Evolutionary conservation across 2,888 invertebrate genomes (phyloP).

Genomic region (Eupithecia inturbata): DNA sequence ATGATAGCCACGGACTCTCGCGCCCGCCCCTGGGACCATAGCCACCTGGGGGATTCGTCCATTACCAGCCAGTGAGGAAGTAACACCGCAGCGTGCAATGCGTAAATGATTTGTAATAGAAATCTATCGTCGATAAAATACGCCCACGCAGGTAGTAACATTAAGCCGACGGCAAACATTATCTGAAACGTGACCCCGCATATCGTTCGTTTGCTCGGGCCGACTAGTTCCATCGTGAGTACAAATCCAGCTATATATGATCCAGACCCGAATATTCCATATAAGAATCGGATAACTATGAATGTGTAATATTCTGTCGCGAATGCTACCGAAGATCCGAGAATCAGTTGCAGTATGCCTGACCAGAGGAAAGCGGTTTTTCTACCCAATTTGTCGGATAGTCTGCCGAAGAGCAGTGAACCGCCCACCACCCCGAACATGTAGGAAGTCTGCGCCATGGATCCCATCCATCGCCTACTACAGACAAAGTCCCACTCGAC

Average conservation of each 20-base stretch:
- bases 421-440: conserved; percentile 94
- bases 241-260: conserved; percentile 88
- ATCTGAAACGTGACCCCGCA: conserved; percentile 93
- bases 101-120: conserved; percentile 90
- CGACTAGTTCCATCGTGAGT: conserved; percentile 92
- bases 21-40: conserved; percentile 92
- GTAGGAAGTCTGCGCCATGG: conserved; percentile 89
- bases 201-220: conserved; percentile 90
- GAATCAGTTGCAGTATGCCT: conserved; percentile 87
- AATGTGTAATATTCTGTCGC: conserved; percentile 89
- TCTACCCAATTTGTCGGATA: conserved; percentile 92
- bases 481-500: conserved; percentile 95
- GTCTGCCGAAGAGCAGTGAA: conserved; percentile 89
- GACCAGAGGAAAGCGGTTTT: conserved; percentile 92
- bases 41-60: conserved; percentile 95
- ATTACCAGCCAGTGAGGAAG: conserved; percentile 92
- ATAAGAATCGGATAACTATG: conserved; percentile 86
- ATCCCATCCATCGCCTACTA: conserved; percentile 91
- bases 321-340: conserved; percentile 90
- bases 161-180: conserved; percentile 91
- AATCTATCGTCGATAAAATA: conserved; percentile 88
- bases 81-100: conserved; percentile 88
- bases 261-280: conserved; percentile 93
- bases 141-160: conserved; percentile 93
- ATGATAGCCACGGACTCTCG: conserved; percentile 90